Evolutionary conservation across 2,797 vertebrate genomes (phyloP).

Genomic region (Coregonus suidteri): DNA sequence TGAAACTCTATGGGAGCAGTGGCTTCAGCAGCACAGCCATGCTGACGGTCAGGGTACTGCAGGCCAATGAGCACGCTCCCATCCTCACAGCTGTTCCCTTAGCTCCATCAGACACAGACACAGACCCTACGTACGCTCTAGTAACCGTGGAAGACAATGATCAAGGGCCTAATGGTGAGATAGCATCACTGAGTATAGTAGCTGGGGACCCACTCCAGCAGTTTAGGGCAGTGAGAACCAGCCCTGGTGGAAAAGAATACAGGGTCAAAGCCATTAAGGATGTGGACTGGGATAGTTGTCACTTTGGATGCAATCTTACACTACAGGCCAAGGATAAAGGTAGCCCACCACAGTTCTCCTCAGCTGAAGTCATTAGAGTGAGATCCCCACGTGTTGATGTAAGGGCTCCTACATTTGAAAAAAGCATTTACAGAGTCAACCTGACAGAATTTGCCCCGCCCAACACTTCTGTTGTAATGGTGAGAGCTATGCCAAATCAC

Average conservation of each 20-base stretch:
- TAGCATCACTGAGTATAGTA: slow-evolving; percentile 81
- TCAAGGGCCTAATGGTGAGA: slow-evolving; percentile 80
- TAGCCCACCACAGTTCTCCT: slow-evolving; percentile 78
- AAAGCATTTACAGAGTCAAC: slow-evolving; percentile 78
- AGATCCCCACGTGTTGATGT: slow-evolving; percentile 70
- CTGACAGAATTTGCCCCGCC: slow-evolving; percentile 83
- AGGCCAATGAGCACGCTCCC: slow-evolving; percentile 78
- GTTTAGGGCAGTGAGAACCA: slow-evolving; percentile 76
- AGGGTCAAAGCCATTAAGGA: slow-evolving; percentile 74
- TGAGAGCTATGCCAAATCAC: slow-evolving; percentile 73
- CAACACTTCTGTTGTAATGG: slow-evolving; percentile 78
- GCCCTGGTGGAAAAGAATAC: slow-evolving; percentile 80
- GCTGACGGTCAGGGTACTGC: slow-evolving; percentile 77
- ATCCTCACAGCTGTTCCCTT: slow-evolving; percentile 73
- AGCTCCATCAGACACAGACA: slow-evolving; percentile 72
- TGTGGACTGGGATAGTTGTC: slow-evolving; percentile 78
- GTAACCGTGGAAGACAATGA: slow-evolving; percentile 81
- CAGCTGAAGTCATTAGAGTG: slow-evolving; percentile 76
- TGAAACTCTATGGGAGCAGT: slow-evolving; percentile 82
- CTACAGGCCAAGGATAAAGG: slow-evolving; percentile 87
- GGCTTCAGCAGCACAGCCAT: slow-evolving; percentile 83
- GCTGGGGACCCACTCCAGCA: slow-evolving; percentile 80
- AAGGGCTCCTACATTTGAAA: slow-evolving; percentile 78
- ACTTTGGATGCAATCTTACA: slow-evolving; percentile 83
- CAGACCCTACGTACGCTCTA: slow-evolving; percentile 75